Base-by-base conservation (phyloP, 2,888 invertebrate species). In the Shargacucullia verbasci region DNA sequence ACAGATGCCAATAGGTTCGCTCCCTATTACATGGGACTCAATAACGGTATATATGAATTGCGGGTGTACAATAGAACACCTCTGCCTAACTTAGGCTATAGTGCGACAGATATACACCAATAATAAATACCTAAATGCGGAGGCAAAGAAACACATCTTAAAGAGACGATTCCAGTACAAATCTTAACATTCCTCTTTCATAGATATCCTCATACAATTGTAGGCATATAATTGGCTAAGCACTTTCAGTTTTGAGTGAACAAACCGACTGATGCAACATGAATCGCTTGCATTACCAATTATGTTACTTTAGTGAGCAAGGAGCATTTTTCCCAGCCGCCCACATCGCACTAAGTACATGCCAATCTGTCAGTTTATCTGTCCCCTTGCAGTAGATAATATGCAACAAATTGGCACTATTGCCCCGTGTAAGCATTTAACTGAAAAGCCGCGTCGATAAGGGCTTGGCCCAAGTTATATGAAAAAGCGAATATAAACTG, bases 321-420 rank as follows among this genome's bases (percentile, higher is more conserved):
- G 63, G 56, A 66, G 71, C 59, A 77, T 81, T 80, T 80, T 82
- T 79, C 79, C 73, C 79, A 79, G 72, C 73, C 78, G 73, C 76
- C 78, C 78, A 80, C 79, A 71, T 71, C 70, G 74, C 69, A 72
- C 79, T 83, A 81, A 85, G 83, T 84, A 82, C 81, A 82, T 82
- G 88, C 84, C 87, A 83, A 84, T 87, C 85, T 82, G 89, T 88
- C 88, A 81, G 80, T 79, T 73, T 78, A 80, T 82, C 83, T 82
- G 82, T 83, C 83, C 79, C 10, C 52, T 73, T 69, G 71, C 79
- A 64, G 83, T 81, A 82, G 87, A 87, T 89, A 88, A 89, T 88
- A 84, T 85, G 83, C 83, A 84, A 90, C 90, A 90, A 90, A 90
- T 90, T 89, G 89, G 88, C 90, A 87, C 87, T 85, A 86, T 86